Evolutionary conservation across 2,888 invertebrate species (phyloP), one percentile per base, ranked within the genome.

Genomic region (Macrostomum cliftonense): DNA sequence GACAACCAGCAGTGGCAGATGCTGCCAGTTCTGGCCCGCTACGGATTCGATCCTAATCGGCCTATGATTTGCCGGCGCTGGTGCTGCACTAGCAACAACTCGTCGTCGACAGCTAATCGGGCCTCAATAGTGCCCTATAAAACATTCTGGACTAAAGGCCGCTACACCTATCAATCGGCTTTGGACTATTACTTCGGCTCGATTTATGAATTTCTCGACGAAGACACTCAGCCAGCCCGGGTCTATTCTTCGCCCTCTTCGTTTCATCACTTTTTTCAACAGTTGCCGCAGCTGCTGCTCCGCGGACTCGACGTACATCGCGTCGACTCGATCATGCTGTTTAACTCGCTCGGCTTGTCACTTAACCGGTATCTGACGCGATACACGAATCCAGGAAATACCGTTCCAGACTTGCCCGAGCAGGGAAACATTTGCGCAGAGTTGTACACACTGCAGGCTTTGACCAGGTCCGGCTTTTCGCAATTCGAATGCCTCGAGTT

Each of bases 1-100:
- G 49, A 49, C 16, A 51, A 50, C 38, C 49, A 39, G 28, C 49
- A 49, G 39, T 49, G 49, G 49, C 16, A 51, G 38, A 37, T 49
- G 49, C 39, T 49, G 13, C 49, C 50, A 16, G 21, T 51, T 11
- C 38, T 49, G 14, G 16, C 19, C 40, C 19, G 21, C n/a, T 39
- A 51, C 17, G 49, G 49, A 4, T 39, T 51, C 21, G 50, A 51
- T 37, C 13, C 51, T 4, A 49, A 49, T 13, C 37, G 50, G 7
- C 49, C 49, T 2, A 37, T 14, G 19, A 36, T 17, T 14, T 49
- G 49, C 39, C 51, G 49, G 12, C n/a, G 49, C 12, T 49, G 49
- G 49, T 49, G 39, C 20, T 51, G 9, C n/a, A 9, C 45, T 11
- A 48, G 9, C 48, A n/a, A n/a, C n/a, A n/a, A n/a, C n/a, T n/a